Evolutionary conservation across 2,888 invertebrate genomes (phyloP), one percentile per base, ranked within the genome.

Genomic region (Philaethria dido): DNA sequence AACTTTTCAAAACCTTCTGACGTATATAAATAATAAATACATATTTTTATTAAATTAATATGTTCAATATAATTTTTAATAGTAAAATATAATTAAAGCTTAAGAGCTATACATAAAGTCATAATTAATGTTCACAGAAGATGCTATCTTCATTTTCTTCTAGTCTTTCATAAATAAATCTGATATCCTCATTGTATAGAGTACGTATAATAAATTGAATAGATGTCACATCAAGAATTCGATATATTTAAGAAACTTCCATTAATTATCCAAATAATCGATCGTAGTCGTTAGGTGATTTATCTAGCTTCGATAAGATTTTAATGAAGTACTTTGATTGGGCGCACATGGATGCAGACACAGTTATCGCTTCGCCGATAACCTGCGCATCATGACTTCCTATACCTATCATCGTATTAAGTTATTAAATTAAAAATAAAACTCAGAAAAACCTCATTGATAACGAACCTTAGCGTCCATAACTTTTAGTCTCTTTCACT

Each of bases 311-410:
- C 88, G 92, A 92, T 92, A 92, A 92, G 89, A 89, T 90, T 92
- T 92, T 92, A 92, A 92, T 92, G 92, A 92, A 92, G 92, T 91
- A 91, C 92, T 91, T 89, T 92, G 92, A 92, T 92, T 92, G 91
- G 90, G 89, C 81, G 86, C 87, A 82, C 90, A 87, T 77, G 85
- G 86, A 88, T 88, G 73, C 74, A 81, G 86, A 84, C 85, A 82
- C 73, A 76, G 85, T 89, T 90, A 91, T 92, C 91, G 82, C 78
- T 75, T 74, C 70, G 71, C 73, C 82, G 90, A 89, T 89, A 91
- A 84, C 85, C 83, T 81, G 84, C 80, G 85, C 88, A 82, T 85
- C 89, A 83, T 86, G 84, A 84, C 85, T 89, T 83, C 86, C 86
- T 85, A 86, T 88, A 88, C 86, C 88, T 88, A 91, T 86, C 82